A percentile compares a stretch with the other conserved stretches of the same genome.
Conservation (phyloP, 2,888 invertebrate species). For the Eubasilissa splendida region DNA sequence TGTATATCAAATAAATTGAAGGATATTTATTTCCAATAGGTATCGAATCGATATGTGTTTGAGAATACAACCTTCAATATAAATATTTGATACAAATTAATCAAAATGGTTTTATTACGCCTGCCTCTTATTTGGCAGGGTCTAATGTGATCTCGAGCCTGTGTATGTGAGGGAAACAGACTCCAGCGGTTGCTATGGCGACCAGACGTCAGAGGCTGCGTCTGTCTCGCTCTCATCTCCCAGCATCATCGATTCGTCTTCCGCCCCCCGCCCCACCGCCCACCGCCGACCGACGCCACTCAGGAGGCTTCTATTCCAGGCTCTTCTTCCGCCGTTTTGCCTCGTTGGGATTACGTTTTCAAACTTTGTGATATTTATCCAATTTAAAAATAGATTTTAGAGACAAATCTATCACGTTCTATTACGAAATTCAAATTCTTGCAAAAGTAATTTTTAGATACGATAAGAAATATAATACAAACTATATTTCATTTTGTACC, state of each 20-base stretch:
- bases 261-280: slow-evolving; percentile 47
- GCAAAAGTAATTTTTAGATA: not conserved
- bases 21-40: too few relatives aligned
- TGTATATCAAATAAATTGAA: too few relatives aligned
- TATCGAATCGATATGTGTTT: too few relatives aligned
- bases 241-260: slow-evolving; percentile 59
- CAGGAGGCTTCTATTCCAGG: slow-evolving; percentile 36
- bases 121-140: not conserved
- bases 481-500: too few relatives aligned
- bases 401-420: not conserved
- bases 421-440: not conserved
- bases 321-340: slow-evolving; percentile 32
- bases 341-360: not conserved
- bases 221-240: slow-evolving; percentile 58
- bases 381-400: not conserved
- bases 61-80: too few relatives aligned
- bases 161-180: slow-evolving; percentile 48
- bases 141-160: slow-evolving; percentile 23
- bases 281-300: slow-evolving; percentile 41
- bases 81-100: not conserved
- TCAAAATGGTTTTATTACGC: not conserved
- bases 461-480: too few relatives aligned
- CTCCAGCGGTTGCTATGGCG: slow-evolving; percentile 55
- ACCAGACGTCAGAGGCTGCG: slow-evolving; percentile 58
- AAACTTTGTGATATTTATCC: not conserved